Base-by-base conservation (phyloP, 2,888 invertebrate genomes). In the Thymelicus lineola region DNA sequence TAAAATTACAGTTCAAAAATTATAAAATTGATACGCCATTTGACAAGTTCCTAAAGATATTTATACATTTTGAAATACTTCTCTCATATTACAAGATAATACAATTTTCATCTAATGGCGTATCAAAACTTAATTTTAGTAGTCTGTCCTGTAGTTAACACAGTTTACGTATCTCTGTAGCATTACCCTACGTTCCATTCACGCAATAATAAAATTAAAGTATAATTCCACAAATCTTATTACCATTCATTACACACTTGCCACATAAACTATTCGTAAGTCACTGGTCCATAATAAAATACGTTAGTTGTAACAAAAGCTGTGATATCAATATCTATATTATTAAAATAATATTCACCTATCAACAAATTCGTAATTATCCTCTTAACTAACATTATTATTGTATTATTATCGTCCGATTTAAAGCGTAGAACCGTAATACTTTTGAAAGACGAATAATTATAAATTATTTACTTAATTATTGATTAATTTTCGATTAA, bases 341-440 rank as follows among this genome's bases (percentile, higher is more conserved):
- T 75, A 75, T 75, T 74, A 75, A 76, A 77, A 76, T 63, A 76
- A 73, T 75, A 76, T 78, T 80, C 76, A 83, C 79, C 79, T 85
- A 80, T 75, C 78, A 80, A 79, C 75, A 82, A 81, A 84, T 83
- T 83, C 82, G 79, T 73, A 75, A 75, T 74, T 74, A 75, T 71
- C 50, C 36, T 14, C 72, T 74, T 72, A 72, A 69, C 72, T 74
- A 75, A 66, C 71, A 73, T 73, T 75, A 73, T 73, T 76, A 75
- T 73, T 77, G 78, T 82, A 82, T 86, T 83, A 85, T 85, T 82
- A 86, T 82, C 79, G 82, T 87, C 83, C 82, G 84, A 88, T 89
- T 91, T 91, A 92, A 92, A 91, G 91, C 91, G 86, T 90, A 86
- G 80, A 89, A 90, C 90, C 90, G 86, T 92, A 90, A 92, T 92